Evolutionary conservation across 2,888 invertebrate species (phyloP), one percentile per base, ranked within the genome.

Genomic region (Drosophila prolongata): DNA sequence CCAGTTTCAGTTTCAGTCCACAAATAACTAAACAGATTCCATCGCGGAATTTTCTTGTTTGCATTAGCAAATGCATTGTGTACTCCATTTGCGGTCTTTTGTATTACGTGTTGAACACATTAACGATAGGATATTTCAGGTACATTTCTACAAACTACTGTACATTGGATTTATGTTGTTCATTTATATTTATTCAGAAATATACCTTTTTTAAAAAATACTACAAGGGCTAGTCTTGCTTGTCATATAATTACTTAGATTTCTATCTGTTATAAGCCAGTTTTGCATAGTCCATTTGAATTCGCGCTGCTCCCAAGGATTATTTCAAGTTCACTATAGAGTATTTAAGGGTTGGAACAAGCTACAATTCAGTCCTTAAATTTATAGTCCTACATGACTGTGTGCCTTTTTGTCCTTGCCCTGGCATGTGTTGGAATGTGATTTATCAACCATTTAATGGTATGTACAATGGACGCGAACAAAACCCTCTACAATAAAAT

Each of bases 11-110:
- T 8, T 40, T n/a, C 24, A 35, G 35, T 14, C 46, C 65, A 64
- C 54, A 54, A 64, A 64, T 54, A 54, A 46, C 46, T 16, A 10
- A 64, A 47, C 46, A 66, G 40, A 66, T 47, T 35, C 35, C 35
- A 65, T 66, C 53, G 54, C 65, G 60, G 35, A 11, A 49, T 49
- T 43, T 35, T 27, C 16, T n/a, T 64, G 62, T 65, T 66, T 64
- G 65, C 47, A 60, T 72, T 72, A 57, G 57, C 66, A 67, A 70
- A 58, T 78, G 65, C 62, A 65, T 54, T 64, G 61, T 61, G 19
- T 60, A 27, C 16, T 10, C 16, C 44, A 37, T 55, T 55, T 37
- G 44, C 10, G 56, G 37, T 13, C 16, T 27, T 11, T 56, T 49
- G 35, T 60, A 50, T 42, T 42, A 24, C 19, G 58, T 54, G 40